A percentile compares a stretch with the other conserved stretches of the same genome.
These are phyloP conservation scores for Actenoides lindsayi DNA, from an alignment of 2,113 vertebrate genomes.

Conservation along the genomic window DNA sequence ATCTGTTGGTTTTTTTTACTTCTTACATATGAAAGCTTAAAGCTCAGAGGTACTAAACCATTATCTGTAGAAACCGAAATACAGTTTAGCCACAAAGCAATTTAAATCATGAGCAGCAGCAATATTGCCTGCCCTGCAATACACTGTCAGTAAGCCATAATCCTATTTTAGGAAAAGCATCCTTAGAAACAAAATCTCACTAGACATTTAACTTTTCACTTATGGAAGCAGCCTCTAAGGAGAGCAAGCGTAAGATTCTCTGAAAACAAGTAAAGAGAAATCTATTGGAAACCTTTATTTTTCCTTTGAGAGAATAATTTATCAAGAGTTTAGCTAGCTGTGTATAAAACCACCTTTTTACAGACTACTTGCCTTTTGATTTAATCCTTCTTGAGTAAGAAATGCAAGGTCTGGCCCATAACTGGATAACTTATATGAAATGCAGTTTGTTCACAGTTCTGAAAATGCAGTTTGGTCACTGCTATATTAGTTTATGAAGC, in stretches of 20 bases:
- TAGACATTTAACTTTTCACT: neutral
- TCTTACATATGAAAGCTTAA: neutral
- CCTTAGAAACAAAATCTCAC: neutral
- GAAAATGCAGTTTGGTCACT: constrained; percentile 35
- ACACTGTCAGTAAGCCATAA: neutral
- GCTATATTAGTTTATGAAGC: constrained; percentile 26
- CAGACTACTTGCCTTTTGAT: constrained; percentile 31
- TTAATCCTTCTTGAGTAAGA: constrained; percentile 23
- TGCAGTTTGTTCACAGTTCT: constrained; percentile 25
- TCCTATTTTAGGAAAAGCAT: neutral
- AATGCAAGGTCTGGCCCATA: neutral
- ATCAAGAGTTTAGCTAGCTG: neutral
- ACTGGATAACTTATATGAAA: constrained; percentile 18
- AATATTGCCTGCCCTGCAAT: neutral
- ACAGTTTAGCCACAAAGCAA: neutral
- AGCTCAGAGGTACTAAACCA: neutral
- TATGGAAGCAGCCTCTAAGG: neutral
- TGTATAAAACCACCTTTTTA: constrained; percentile 4
- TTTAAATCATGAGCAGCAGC: neutral
- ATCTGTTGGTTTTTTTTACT: neutral
- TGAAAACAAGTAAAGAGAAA: neutral
- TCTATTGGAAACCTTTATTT: neutral
- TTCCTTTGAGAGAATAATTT: neutral
- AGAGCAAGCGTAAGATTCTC: neutral
- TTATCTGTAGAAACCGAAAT: neutral